phyloP scores from a whole-genome alignment of 2,113 vertebrate genomes.

The Otolemur garnettii region DNA sequence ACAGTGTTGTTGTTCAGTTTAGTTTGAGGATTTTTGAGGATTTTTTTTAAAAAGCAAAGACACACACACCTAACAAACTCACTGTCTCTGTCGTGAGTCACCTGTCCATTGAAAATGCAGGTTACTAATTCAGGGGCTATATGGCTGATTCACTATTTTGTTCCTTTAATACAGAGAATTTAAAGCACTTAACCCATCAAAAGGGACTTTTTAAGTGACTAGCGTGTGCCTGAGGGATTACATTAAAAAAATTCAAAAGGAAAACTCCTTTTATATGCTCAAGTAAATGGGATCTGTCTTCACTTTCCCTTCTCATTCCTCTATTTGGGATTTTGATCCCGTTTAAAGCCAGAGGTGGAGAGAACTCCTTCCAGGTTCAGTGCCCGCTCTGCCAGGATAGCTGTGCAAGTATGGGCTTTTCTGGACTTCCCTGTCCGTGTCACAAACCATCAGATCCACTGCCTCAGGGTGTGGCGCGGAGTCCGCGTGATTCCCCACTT shows the following conservation, averaged over 20 bases:
- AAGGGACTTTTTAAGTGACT: constrained; percentile 32
- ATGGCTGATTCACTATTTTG: background rate
- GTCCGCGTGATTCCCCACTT: background rate
- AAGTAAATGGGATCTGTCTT: background rate
- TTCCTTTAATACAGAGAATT: background rate
- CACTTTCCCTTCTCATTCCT: background rate
- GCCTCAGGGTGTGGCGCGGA: background rate
- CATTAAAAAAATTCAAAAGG: background rate
- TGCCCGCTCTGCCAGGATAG: too few relatives aligned
- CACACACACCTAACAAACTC: background rate
- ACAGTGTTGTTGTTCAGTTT: background rate
- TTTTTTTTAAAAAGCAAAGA: background rate
- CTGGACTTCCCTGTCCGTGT: rapidly evolving
- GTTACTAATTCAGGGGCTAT: background rate
- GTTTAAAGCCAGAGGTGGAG: background rate
- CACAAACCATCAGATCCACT: background rate
- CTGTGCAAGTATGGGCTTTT: background rate
- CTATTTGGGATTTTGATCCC: background rate
- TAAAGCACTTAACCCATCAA: background rate
- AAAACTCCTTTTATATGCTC: background rate
- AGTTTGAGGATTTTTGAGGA: constrained; percentile 15
- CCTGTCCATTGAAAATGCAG: background rate
- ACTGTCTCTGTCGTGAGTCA: background rate
- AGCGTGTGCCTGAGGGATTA: background rate
- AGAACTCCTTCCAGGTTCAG: background rate